A percentile compares a stretch with the other conserved stretches of the same genome.
Evolutionary conservation across 2,113 vertebrate species (phyloP).

Genomic region (Dasypus novemcinctus): DNA sequence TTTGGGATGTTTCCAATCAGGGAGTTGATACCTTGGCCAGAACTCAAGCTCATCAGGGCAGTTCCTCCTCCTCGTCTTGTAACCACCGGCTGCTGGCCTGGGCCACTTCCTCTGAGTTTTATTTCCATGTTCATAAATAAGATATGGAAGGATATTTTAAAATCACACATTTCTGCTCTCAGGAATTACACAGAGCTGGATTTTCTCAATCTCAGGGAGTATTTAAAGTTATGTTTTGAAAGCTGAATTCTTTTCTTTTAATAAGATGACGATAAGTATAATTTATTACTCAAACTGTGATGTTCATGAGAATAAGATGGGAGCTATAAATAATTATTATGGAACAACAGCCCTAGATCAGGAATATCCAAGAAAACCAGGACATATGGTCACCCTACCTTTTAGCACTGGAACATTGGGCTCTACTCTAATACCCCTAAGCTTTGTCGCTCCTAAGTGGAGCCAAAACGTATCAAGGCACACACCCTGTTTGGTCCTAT

Average conservation of each 20-base stretch:
- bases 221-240: neutral
- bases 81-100: neutral
- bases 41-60: neutral
- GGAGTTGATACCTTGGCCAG: rapidly evolving
- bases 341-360: neutral
- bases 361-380: neutral
- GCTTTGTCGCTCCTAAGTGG: neutral
- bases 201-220: neutral
- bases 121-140: neutral
- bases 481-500: neutral
- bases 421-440: neutral
- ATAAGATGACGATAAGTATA: neutral
- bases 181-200: neutral
- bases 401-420: neutral
- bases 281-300: neutral
- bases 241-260: neutral
- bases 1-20: neutral
- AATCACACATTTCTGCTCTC: neutral
- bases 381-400: neutral
- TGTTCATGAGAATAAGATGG: neutral
- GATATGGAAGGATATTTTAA: neutral
- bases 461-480: neutral
- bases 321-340: neutral
- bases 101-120: neutral
- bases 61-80: neutral